These are phyloP conservation scores for Zhuqinia jingwanae DNA, from an alignment of 2,888 invertebrate genomes.

Conservation along the genomic window DNA sequence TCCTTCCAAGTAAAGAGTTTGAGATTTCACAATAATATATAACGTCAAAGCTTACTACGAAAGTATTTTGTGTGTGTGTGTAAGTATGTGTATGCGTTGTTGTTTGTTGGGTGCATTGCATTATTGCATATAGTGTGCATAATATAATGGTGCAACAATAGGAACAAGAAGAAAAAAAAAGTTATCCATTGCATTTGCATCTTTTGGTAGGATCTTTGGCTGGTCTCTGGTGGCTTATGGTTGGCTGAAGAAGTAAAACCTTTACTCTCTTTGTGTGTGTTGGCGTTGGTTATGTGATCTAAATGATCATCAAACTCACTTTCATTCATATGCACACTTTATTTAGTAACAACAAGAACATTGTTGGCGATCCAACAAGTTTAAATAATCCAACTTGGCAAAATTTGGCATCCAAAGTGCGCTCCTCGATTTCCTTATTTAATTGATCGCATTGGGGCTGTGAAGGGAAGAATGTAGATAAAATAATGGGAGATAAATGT, in stretches of 20 bases:
- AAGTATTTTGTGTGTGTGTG: background rate
- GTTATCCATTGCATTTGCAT: background rate
- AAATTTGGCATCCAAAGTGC: background rate
- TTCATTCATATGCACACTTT: background rate
- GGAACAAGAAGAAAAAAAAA: background rate
- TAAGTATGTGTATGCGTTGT: background rate
- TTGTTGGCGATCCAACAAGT: slow-evolving; percentile 8
- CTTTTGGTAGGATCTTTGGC: background rate
- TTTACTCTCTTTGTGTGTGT: slow-evolving; percentile 12
- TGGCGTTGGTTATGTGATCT: slow-evolving; percentile 38
- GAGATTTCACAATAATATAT: slow-evolving; percentile 22
- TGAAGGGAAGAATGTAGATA: background rate
- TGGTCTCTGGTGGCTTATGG: too few species aligned
- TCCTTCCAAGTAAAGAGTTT: slow-evolving; percentile 32
- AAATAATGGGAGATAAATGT: background rate
- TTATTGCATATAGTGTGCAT: background rate
- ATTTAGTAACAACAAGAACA: background rate
- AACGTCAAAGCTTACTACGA: background rate
- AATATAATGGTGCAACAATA: slow-evolving; percentile 18
- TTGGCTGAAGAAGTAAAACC: background rate
- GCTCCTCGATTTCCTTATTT: background rate
- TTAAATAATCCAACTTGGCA: background rate
- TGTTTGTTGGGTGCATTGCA: too few species aligned
- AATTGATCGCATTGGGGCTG: background rate
- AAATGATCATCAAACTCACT: background rate